phyloP scores from a whole-genome alignment of 2,888 invertebrate genomes.

The Stenichneumon culpator region DNA sequence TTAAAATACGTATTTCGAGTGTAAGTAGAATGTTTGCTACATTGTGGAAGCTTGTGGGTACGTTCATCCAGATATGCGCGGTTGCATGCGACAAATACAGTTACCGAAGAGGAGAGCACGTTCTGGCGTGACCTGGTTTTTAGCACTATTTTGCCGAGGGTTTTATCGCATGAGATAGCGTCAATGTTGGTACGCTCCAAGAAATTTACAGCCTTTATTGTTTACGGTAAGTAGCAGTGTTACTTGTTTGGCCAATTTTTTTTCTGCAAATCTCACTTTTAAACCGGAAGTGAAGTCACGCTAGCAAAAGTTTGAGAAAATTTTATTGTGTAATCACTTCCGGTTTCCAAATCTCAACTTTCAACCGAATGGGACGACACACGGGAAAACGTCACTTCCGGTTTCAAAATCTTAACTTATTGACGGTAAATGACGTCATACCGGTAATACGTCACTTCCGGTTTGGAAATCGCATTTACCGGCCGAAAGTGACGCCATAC shows the following conservation, averaged over 20 bases:
- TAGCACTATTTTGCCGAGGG: conserved; percentile 56
- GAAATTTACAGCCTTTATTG: neutral
- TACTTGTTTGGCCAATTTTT: neutral
- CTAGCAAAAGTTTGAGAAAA: too few relatives aligned
- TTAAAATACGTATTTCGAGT: neutral
- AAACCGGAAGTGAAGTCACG: too few relatives aligned
- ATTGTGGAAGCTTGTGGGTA: neutral
- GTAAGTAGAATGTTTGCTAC: neutral
- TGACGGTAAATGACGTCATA: too few relatives aligned
- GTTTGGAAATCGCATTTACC: too few relatives aligned
- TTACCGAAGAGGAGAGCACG: conserved; percentile 14
- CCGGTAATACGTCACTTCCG: too few relatives aligned
- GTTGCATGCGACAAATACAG: neutral
- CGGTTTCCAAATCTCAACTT: too few relatives aligned
- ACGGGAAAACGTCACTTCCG: too few relatives aligned
- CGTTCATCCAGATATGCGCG: neutral
- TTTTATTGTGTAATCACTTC: too few relatives aligned
- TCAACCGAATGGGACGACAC: too few relatives aligned
- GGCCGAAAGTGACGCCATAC: too few relatives aligned
- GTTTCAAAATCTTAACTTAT: too few relatives aligned
- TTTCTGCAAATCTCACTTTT: neutral
- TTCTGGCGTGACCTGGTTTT: conserved; percentile 61
- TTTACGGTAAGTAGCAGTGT: neutral
- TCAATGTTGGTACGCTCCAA: neutral
- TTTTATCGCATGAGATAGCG: conserved; percentile 7